These are phyloP conservation scores for Zaprionus lachaisei DNA, from an alignment of 1,140 invertebrate genomes.

Conservation along the genomic window DNA sequence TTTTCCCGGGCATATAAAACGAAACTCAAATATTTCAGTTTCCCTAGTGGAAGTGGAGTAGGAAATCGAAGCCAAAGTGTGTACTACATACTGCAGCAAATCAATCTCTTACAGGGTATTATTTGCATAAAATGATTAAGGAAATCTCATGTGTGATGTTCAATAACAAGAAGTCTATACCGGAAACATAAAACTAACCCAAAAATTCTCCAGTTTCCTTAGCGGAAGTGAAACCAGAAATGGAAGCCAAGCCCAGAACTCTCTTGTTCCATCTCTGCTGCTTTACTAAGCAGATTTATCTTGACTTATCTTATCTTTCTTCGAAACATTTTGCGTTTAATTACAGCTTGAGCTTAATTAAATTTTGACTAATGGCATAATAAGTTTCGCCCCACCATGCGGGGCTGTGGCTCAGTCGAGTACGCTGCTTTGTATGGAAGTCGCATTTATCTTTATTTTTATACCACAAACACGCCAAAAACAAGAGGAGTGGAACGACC, in stretches of 20 bases:
- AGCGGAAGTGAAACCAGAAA: background rate
- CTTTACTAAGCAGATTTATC: background rate
- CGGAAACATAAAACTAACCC: background rate
- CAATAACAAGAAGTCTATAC: too few relatives aligned
- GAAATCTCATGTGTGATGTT: too few relatives aligned
- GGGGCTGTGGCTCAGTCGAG: slow-evolving; percentile 36
- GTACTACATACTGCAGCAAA: too few relatives aligned
- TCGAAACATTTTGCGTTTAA: background rate
- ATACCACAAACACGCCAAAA: slow-evolving; percentile 77
- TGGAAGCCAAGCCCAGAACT: background rate
- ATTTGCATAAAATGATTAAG: too few relatives aligned
- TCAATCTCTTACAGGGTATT: too few relatives aligned
- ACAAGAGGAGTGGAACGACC: slow-evolving; percentile 37
- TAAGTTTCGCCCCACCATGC: slow-evolving; percentile 21
- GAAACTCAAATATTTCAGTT: too few relatives aligned
- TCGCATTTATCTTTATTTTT: slow-evolving; percentile 84
- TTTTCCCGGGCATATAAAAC: too few relatives aligned
- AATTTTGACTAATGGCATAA: slow-evolving; percentile 9
- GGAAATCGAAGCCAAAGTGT: too few relatives aligned
- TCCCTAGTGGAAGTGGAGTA: too few relatives aligned
- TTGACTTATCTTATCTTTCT: background rate
- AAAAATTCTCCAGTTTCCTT: background rate
- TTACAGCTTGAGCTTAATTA: background rate
- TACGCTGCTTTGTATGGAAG: slow-evolving; percentile 73
- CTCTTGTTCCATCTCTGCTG: background rate